Percentiles rank a stretch among this genome's conserved stretches.
phyloP scores from a whole-genome alignment of 1,140 invertebrate species.

The Riptortus pedestris region DNA sequence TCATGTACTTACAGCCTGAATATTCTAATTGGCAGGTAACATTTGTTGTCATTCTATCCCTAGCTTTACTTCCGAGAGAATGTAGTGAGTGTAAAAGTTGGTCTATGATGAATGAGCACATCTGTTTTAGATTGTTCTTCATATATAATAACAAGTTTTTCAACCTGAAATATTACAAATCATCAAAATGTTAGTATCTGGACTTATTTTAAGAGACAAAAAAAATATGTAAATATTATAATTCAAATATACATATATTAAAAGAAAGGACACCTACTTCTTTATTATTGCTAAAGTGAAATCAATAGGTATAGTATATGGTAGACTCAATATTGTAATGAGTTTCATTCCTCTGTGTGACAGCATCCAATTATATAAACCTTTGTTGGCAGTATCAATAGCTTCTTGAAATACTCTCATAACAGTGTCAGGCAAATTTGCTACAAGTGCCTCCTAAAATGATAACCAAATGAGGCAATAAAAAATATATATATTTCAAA shows the following conservation, averaged over 20 bases:
- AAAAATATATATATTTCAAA: no score
- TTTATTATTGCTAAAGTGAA: conserved; percentile 69
- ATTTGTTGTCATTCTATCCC: conserved; percentile 45
- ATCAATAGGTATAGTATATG: conserved; percentile 75
- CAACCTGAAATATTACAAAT: conserved; percentile 26
- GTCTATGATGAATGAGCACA: conserved; percentile 46
- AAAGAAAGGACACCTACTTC: conserved; percentile 52
- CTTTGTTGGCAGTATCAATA: conserved; percentile 81
- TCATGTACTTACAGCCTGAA: conserved; percentile 9
- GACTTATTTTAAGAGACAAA: neutral
- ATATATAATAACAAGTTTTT: conserved; percentile 25
- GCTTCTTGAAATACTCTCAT: conserved; percentile 81
- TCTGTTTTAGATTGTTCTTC: conserved; percentile 33
- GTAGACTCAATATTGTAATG: conserved; percentile 65
- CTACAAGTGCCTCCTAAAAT: conserved; percentile 73
- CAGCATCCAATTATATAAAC: conserved; percentile 80
- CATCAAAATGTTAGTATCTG: neutral
- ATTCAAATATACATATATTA: neutral
- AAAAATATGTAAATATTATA: neutral
- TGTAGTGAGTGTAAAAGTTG: conserved; percentile 38
- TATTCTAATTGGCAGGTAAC: conserved; percentile 58
- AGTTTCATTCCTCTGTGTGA: conserved; percentile 68
- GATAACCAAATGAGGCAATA: no score
- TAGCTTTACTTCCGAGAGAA: conserved; percentile 38
- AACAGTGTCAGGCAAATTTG: conserved; percentile 73